Percentiles rank a stretch among this genome's conserved stretches.
Conservation (phyloP, 2,797 vertebrate genomes). For the Oreochromis grahami region DNA sequence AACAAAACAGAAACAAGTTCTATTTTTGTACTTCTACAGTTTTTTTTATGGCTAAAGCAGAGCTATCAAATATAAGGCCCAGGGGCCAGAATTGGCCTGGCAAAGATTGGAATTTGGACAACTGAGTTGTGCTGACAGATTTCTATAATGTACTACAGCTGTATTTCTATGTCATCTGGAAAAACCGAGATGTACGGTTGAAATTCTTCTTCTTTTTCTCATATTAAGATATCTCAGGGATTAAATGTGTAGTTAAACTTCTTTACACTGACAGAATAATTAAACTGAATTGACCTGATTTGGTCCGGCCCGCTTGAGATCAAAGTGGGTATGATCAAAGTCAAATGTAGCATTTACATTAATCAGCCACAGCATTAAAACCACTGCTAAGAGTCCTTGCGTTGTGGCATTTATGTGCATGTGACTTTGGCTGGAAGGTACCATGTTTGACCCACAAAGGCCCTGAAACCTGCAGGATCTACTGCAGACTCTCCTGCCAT, state of each 20-base stretch:
- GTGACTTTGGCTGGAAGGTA: neutral
- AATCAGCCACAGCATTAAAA: neutral
- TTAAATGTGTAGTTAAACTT: neutral
- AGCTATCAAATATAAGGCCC: accelerated
- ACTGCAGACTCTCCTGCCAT: neutral
- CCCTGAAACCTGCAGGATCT: neutral
- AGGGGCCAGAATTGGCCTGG: neutral
- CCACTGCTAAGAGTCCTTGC: neutral
- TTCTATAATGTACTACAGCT: neutral
- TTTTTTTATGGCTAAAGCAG: neutral
- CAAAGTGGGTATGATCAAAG: neutral
- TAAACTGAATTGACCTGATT: neutral
- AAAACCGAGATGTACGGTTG: neutral
- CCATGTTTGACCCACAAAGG: neutral
- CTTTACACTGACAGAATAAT: neutral
- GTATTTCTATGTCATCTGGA: neutral
- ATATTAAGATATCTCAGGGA: neutral
- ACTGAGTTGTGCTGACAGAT: neutral
- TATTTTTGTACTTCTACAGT: neutral
- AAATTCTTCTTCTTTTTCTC: neutral
- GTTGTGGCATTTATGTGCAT: neutral
- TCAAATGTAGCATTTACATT: neutral
- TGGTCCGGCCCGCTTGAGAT: neutral
- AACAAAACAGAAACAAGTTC: neutral
- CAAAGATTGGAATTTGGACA: neutral